These are phyloP conservation scores for Macropus fuliginosus DNA, from an alignment of 2,797 vertebrate species.

Conservation along the genomic window DNA sequence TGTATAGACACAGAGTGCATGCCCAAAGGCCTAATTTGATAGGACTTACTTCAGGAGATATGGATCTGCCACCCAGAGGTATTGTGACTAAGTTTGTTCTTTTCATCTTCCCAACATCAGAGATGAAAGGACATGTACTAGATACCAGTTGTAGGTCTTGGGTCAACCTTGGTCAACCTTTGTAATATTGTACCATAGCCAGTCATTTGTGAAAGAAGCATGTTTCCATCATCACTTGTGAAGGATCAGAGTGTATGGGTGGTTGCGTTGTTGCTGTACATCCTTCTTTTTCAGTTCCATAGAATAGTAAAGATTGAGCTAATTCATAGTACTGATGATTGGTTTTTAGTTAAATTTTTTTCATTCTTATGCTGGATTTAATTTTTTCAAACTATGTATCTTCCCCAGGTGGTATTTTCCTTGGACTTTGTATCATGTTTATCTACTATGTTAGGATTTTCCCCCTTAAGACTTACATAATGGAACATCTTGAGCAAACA, in stretches of 20 bases:
- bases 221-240: conserved; percentile 3
- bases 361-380: background rate
- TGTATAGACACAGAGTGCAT: conserved; percentile 95
- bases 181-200: background rate
- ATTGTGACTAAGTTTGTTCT: conserved; percentile 68
- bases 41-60: conserved; percentile 95
- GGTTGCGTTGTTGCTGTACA: conserved; percentile 22
- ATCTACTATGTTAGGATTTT: conserved; percentile 27
- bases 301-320: conserved; percentile 4
- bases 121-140: conserved; percentile 27
- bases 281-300: background rate
- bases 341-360: conserved; percentile 25
- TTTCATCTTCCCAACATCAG: conserved; percentile 35
- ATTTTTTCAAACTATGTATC: background rate
- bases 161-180: background rate
- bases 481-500: conserved; percentile 11
- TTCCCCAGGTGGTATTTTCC: conserved; percentile 2
- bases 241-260: background rate
- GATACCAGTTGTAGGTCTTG: background rate
- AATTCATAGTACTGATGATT: conserved; percentile 19
- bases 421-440: background rate
- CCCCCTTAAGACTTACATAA: conserved; percentile 16
- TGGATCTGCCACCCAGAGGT: conserved; percentile 96
- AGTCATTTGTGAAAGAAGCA: conserved; percentile 9
- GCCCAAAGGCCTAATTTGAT: conserved; percentile 98